Evolutionary conservation across 2,797 vertebrate genomes (phyloP).

Genomic region (Hybognathus amarus): DNA sequence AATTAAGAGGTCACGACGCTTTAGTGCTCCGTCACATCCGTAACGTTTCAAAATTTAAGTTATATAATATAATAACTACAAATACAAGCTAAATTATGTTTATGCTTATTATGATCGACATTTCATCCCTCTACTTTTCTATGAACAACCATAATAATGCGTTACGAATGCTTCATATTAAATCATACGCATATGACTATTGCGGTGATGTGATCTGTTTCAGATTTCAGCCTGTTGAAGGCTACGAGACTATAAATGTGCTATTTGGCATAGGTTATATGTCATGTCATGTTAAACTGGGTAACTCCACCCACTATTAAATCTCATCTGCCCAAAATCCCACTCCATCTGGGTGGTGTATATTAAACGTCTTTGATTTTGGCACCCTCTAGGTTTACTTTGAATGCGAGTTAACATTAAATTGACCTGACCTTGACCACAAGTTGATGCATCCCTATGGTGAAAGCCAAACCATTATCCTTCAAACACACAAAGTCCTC

Average conservation of each 20-base stretch:
- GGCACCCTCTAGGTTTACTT: not conserved
- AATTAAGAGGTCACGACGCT: too few relatives aligned
- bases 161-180: too few relatives aligned
- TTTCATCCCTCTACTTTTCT: too few relatives aligned
- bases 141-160: too few relatives aligned
- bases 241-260: not conserved
- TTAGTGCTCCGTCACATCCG: too few relatives aligned
- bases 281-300: not conserved
- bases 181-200: too few relatives aligned
- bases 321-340: not conserved
- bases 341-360: not conserved
- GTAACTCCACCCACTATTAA: not conserved
- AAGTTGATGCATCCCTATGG: conserved; percentile 21
- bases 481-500: conserved; percentile 42
- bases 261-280: not conserved
- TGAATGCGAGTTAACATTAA: not conserved
- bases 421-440: conserved; percentile 46
- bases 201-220: too few relatives aligned
- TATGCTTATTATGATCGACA: too few relatives aligned
- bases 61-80: too few relatives aligned
- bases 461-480: conserved; percentile 46
- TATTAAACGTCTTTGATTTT: not conserved
- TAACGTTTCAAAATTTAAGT: too few relatives aligned
- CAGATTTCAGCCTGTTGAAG: too few relatives aligned
- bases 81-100: too few relatives aligned